Evolutionary conservation across 2,113 vertebrate species (phyloP).

Genomic region (Chinchilla lanigera): DNA sequence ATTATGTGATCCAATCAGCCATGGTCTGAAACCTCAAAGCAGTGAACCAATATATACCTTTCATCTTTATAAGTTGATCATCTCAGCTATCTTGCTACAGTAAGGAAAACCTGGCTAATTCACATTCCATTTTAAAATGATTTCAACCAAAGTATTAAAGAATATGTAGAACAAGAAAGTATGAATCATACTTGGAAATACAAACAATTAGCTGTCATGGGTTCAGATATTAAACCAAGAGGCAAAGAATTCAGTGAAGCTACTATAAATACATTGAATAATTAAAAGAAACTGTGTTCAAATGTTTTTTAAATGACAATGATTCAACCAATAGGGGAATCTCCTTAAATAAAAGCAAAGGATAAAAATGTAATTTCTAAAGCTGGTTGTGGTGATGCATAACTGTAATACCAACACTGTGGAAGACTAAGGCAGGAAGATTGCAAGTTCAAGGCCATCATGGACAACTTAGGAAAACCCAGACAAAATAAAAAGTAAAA

Average conservation of each 20-base stretch:
- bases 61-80: background rate
- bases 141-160: slow-evolving; percentile 22
- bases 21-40: background rate
- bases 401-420: background rate
- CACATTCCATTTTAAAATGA: background rate
- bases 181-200: background rate
- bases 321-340: background rate
- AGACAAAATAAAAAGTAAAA: background rate
- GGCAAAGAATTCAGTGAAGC: background rate
- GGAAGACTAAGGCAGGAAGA: background rate
- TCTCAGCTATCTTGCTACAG: background rate
- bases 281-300: background rate
- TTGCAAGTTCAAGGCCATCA: background rate
- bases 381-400: background rate
- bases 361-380: background rate
- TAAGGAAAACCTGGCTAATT: background rate
- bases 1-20: background rate
- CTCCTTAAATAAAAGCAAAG: background rate
- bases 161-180: background rate
- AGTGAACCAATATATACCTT: background rate
- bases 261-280: background rate
- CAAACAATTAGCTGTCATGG: background rate
- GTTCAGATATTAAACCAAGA: background rate
- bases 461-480: background rate
- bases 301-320: background rate